These are phyloP conservation scores for Zingel zingel DNA, from an alignment of 2,113 vertebrate genomes.

Conservation along the genomic window DNA sequence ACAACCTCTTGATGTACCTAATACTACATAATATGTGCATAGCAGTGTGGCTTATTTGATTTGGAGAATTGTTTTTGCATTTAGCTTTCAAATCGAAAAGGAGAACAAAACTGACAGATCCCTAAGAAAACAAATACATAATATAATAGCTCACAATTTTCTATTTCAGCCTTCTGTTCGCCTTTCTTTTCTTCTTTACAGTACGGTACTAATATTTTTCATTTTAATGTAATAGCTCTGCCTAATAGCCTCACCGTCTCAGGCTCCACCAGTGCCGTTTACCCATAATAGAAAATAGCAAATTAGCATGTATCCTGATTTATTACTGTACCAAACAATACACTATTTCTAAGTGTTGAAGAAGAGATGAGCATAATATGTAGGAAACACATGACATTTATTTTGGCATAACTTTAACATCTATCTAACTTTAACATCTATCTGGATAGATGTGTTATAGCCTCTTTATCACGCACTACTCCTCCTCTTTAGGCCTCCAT, in stretches of 20 bases:
- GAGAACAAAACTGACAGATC: constrained; percentile 42
- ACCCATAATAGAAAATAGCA: background rate
- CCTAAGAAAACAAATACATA: constrained; percentile 32
- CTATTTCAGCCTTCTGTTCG: constrained; percentile 11
- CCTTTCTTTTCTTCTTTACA: background rate
- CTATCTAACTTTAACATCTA: background rate
- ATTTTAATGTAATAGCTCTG: background rate
- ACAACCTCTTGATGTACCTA: background rate
- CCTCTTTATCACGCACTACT: constrained; percentile 34
- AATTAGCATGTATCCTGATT: background rate
- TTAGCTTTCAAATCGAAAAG: constrained; percentile 27
- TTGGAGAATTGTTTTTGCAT: constrained; percentile 4
- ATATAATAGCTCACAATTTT: constrained; percentile 24
- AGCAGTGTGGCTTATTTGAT: constrained; percentile 1
- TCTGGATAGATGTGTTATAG: constrained; percentile 30
- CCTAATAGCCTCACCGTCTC: background rate
- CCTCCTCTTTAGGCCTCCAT: constrained; percentile 39
- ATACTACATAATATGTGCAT: background rate
- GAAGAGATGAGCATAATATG: background rate
- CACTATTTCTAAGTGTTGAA: background rate
- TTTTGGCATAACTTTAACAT: background rate
- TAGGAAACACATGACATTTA: background rate
- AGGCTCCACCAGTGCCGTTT: background rate
- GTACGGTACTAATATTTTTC: background rate
- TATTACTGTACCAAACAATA: background rate